phyloP scores from a whole-genome alignment of 1,140 invertebrate species.

The Drosophila novamexicana region DNA sequence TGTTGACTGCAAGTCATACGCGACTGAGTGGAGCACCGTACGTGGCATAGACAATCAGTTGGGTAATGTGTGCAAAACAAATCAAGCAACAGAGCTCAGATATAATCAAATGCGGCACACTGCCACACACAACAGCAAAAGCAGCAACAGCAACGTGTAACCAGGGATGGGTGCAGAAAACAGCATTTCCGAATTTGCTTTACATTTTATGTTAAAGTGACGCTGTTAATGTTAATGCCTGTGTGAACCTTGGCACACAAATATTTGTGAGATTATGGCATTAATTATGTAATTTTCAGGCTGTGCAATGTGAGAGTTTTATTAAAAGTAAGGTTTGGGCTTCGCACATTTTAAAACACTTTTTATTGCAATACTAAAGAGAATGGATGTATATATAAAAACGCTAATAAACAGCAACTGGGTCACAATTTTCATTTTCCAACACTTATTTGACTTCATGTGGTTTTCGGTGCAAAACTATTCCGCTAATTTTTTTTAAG shows the following conservation, averaged over 20 bases:
- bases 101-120: conserved; percentile 64
- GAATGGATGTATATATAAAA: too few species aligned
- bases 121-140: not conserved
- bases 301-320: not conserved
- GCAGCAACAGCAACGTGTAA: not conserved
- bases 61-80: conserved; percentile 79
- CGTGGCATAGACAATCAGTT: conserved; percentile 71
- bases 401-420: too few species aligned
- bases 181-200: not conserved
- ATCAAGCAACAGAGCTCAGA: conserved; percentile 71
- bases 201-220: not conserved
- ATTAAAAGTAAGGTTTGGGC: not conserved
- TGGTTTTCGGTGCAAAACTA: too few species aligned
- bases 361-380: too few species aligned
- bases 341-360: too few species aligned
- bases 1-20: conserved; percentile 50
- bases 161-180: conserved; percentile 50
- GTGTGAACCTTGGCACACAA: not conserved
- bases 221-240: conserved; percentile 4
- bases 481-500: too few species aligned
- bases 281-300: not conserved
- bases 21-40: conserved; percentile 42
- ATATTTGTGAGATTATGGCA: not conserved
- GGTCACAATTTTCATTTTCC: too few species aligned
- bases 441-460: too few species aligned